Conservation (phyloP, 2,888 invertebrate genomes). For the Alcis repandata region DNA sequence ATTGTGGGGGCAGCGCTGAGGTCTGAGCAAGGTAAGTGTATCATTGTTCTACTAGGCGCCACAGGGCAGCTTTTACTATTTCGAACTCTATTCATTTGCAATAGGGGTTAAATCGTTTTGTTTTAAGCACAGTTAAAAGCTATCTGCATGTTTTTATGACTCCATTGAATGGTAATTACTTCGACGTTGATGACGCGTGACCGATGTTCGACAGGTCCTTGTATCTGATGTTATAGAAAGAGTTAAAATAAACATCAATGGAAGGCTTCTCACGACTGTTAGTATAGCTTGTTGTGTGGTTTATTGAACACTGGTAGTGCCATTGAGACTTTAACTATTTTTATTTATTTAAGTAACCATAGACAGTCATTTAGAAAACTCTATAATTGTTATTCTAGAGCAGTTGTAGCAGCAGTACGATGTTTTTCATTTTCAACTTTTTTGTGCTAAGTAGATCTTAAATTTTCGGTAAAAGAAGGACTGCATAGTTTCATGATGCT, state of each 20-base stretch:
- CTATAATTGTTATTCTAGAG: too few species aligned
- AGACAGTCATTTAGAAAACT: too few species aligned
- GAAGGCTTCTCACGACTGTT: constrained; percentile 49
- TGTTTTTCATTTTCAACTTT: too few species aligned
- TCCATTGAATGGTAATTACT: constrained; percentile 70
- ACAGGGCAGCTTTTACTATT: constrained; percentile 20
- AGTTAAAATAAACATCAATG: constrained; percentile 52
- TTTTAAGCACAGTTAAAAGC: constrained; percentile 13
- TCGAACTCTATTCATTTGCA: constrained; percentile 14
- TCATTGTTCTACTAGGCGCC: constrained; percentile 59
- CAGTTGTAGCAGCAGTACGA: too few species aligned
- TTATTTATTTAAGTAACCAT: too few species aligned
- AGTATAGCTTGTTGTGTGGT: background rate
- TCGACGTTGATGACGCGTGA: constrained; percentile 67
- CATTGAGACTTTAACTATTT: too few species aligned
- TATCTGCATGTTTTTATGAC: constrained; percentile 35
- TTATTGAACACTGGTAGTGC: background rate
- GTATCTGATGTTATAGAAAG: constrained; percentile 58
- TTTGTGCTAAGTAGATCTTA: too few species aligned
- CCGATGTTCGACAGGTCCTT: constrained; percentile 63
- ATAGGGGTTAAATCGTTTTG: constrained; percentile 19
- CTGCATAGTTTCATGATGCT: too few species aligned
- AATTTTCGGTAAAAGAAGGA: too few species aligned
- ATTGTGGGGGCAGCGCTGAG: constrained; percentile 70
- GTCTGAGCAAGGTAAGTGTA: constrained; percentile 67